phyloP scores from a whole-genome alignment of 37 sponge, comb jelly and placozoan species.

The Aphrocallistes beatrix region DNA sequence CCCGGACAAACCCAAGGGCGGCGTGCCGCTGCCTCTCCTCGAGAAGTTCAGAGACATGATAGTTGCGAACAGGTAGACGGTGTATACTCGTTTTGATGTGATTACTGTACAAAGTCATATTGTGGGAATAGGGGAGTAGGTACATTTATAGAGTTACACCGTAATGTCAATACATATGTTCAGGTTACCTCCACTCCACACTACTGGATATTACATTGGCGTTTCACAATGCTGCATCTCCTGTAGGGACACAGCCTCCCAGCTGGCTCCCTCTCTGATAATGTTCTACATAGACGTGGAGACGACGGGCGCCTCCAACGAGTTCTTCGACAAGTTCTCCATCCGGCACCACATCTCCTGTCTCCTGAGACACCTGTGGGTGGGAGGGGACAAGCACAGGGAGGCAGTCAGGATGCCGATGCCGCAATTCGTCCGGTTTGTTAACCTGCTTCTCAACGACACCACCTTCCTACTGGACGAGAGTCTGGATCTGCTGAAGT shows the following conservation, averaged over 20 bases:
- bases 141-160: no score
- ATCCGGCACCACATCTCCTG: conserved; percentile 81
- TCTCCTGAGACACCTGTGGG: conserved; percentile 67
- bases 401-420: conserved; percentile 20
- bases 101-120: no score
- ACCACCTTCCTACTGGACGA: conserved; percentile 94
- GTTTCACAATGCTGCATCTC: no score
- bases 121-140: no score
- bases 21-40: not conserved
- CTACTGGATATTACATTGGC: no score
- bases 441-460: conserved; percentile 94
- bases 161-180: no score
- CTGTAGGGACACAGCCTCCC: conserved; percentile 9
- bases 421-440: conserved; percentile 56
- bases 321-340: conserved; percentile 96
- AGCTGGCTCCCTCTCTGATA: conserved; percentile 49
- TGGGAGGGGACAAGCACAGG: not conserved
- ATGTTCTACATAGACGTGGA: conserved; percentile 60
- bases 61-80: not conserved
- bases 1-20: not conserved
- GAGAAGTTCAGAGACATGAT: conserved; percentile 17
- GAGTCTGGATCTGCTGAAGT: conserved; percentile 66
- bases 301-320: conserved; percentile 84
- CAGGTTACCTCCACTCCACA: no score
- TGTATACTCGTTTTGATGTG: no score